Conservation (phyloP, 1,140 invertebrate species). For the Drosophila takahashii region DNA sequence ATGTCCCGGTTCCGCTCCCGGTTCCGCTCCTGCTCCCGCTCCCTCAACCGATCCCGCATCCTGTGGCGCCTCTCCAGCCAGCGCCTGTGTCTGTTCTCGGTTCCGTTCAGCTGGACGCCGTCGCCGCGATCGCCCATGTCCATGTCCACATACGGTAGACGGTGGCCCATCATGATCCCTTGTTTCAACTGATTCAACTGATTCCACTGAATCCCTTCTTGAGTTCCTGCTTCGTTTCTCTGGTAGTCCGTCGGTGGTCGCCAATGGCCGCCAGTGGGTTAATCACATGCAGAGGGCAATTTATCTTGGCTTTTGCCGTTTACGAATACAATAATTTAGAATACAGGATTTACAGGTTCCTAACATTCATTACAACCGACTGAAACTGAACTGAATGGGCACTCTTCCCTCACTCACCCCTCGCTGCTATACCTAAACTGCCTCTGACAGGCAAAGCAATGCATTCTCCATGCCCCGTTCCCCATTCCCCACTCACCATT, state of each 20-base stretch:
- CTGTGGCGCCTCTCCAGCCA: background rate
- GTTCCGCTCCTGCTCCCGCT: background rate
- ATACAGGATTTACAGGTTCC: background rate
- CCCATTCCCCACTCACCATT: background rate
- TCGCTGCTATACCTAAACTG: background rate
- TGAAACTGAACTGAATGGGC: slow-evolving; percentile 15
- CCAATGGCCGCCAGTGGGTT: background rate
- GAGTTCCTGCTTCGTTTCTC: background rate
- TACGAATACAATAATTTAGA: slow-evolving; percentile 9
- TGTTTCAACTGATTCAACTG: background rate
- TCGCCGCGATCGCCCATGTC: slow-evolving; percentile 21
- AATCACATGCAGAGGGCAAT: slow-evolving; percentile 7
- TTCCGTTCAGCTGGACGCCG: background rate
- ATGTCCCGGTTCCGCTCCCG: background rate
- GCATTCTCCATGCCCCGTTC: background rate
- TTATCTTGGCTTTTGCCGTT: background rate
- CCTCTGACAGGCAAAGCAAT: slow-evolving; percentile 1
- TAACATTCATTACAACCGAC: slow-evolving; percentile 12
- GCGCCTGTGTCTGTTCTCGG: background rate
- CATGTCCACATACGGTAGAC: background rate
- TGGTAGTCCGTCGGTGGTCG: background rate
- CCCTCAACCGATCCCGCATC: background rate
- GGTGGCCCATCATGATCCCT: background rate
- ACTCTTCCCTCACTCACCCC: too few species aligned
- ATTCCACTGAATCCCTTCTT: background rate